These are phyloP conservation scores for Stylophora pistillata DNA, from an alignment of 64 coral and sea anemone species.

Conservation along the genomic window DNA sequence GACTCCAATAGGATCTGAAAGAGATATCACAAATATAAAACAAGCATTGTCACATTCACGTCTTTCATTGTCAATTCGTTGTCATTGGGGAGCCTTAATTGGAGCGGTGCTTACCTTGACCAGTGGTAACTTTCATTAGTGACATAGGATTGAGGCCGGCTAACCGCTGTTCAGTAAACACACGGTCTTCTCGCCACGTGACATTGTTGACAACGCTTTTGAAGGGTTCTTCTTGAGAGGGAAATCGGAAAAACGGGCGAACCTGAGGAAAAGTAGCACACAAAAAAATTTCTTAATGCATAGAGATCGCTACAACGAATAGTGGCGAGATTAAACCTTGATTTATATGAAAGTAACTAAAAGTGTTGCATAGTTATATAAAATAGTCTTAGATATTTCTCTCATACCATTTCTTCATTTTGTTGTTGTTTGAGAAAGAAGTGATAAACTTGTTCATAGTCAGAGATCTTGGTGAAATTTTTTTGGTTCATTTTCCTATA, in stretches of 20 bases:
- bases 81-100: neutral
- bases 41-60: neutral
- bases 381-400: neutral
- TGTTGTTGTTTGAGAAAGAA: constrained; percentile 79
- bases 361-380: neutral
- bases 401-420: constrained; percentile 43
- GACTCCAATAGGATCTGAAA: constrained; percentile 38
- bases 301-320: too few relatives aligned
- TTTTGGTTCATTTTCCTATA: constrained; percentile 48
- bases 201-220: constrained; percentile 77
- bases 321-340: too few relatives aligned
- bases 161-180: constrained; percentile 78
- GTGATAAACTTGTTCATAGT: constrained; percentile 77
- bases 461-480: constrained; percentile 64
- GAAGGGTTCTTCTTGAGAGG: constrained; percentile 71
- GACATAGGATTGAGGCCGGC: constrained; percentile 90
- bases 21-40: neutral
- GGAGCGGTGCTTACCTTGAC: constrained; percentile 43
- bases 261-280: constrained; percentile 15
- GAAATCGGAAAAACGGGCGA: constrained; percentile 72
- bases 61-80: neutral
- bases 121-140: constrained; percentile 49
- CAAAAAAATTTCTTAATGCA: neutral
- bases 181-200: constrained; percentile 88
- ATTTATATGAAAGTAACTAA: neutral